These are phyloP conservation scores for Anolis carolinensis DNA, from an alignment of 2,113 vertebrate genomes.

Conservation along the genomic window DNA sequence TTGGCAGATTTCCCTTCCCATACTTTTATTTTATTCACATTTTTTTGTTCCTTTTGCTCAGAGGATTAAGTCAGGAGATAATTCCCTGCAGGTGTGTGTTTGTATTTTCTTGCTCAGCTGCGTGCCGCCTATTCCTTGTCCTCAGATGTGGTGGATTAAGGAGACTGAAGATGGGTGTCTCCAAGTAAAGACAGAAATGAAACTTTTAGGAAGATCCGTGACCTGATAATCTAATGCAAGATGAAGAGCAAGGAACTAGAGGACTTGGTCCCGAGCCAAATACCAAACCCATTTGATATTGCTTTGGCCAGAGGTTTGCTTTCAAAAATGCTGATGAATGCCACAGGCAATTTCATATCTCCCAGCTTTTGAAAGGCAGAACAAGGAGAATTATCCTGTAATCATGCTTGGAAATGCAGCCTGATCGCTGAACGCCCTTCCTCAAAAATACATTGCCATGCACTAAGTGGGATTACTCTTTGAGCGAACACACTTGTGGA, in stretches of 20 bases:
- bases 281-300: constrained; percentile 65
- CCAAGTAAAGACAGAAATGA: constrained; percentile 42
- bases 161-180: background rate
- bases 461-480: background rate
- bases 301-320: constrained; percentile 73
- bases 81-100: constrained; percentile 68
- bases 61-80: constrained; percentile 7
- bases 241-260: constrained; percentile 64
- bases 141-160: constrained; percentile 59
- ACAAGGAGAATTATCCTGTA: background rate
- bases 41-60: background rate
- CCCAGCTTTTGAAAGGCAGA: background rate
- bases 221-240: constrained; percentile 24
- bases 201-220: constrained; percentile 72
- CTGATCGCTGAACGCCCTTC: background rate
- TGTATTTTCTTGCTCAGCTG: background rate
- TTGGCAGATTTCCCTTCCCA: background rate
- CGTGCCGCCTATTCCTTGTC: constrained; percentile 48
- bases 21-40: background rate
- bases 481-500: background rate
- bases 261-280: constrained; percentile 69
- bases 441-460: background rate
- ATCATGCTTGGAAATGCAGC: background rate
- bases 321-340: constrained; percentile 77
- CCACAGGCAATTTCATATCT: constrained; percentile 66